Percentiles rank a stretch among this genome's conserved stretches.
phyloP scores from a whole-genome alignment of 92 coral and sea anemone species.

The Bergia puertoricense region DNA sequence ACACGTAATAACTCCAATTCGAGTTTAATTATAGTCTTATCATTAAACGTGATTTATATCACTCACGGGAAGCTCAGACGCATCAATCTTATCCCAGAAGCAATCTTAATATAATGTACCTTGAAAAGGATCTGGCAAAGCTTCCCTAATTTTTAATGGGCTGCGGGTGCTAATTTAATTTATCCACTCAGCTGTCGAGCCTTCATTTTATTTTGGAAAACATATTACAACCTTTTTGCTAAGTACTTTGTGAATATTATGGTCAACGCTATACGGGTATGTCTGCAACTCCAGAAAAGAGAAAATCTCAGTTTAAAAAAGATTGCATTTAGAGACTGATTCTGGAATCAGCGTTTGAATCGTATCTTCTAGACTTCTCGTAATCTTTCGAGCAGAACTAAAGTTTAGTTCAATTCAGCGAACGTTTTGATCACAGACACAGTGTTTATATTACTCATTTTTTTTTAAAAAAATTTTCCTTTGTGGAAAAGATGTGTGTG shows the following conservation, averaged over 20 bases:
- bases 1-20: background rate
- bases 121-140: background rate
- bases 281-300: background rate
- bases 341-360: too few species aligned
- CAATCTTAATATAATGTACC: background rate
- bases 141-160: background rate
- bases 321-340: background rate
- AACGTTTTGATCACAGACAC: too few species aligned
- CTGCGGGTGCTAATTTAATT: background rate
- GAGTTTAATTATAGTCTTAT: conserved; percentile 19
- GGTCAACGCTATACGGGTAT: background rate
- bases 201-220: background rate
- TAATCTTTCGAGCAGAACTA: background rate
- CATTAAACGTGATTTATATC: background rate
- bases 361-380: background rate
- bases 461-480: too few species aligned
- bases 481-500: background rate
- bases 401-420: background rate
- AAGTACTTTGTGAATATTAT: too few species aligned
- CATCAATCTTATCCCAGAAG: background rate
- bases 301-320: too few species aligned
- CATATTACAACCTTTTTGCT: background rate
- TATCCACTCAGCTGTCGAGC: background rate
- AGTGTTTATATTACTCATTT: too few species aligned
- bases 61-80: background rate